Conservation (phyloP, 2,888 invertebrate species). For the Plemyria rubiginata region DNA sequence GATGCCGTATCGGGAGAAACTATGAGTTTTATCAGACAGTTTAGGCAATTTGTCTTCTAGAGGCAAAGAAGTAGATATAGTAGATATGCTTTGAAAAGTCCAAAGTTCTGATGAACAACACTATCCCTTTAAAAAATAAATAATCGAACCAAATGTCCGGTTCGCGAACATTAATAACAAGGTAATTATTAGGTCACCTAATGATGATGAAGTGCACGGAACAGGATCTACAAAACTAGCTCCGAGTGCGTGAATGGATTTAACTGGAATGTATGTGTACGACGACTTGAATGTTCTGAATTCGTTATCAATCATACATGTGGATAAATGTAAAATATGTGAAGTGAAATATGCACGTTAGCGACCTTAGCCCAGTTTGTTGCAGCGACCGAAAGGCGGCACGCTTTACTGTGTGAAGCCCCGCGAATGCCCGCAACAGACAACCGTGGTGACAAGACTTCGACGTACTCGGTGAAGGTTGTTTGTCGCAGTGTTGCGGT, state of each 20-base stretch:
- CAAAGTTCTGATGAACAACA: background rate
- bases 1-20: too few relatives aligned
- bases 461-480: conserved; percentile 47
- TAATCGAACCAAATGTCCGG: conserved; percentile 28
- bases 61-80: background rate
- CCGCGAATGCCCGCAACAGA: conserved; percentile 47
- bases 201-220: conserved; percentile 40
- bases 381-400: conserved; percentile 52
- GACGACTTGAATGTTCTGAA: conserved; percentile 12
- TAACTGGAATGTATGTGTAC: conserved; percentile 29
- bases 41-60: background rate
- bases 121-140: background rate
- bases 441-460: conserved; percentile 51
- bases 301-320: conserved; percentile 38
- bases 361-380: conserved; percentile 78
- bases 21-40: background rate
- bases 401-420: conserved; percentile 46
- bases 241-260: conserved; percentile 45
- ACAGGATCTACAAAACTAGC: conserved; percentile 46
- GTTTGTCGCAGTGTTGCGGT: conserved; percentile 34
- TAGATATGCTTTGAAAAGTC: background rate
- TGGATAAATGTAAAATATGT: conserved; percentile 34
- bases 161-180: conserved; percentile 24
- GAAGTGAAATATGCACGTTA: conserved; percentile 68
- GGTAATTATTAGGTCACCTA: conserved; percentile 3